A percentile compares a stretch with the other conserved stretches of the same genome.
Conservation (phyloP, 2,888 invertebrate species). For the Apamea monoglypha region DNA sequence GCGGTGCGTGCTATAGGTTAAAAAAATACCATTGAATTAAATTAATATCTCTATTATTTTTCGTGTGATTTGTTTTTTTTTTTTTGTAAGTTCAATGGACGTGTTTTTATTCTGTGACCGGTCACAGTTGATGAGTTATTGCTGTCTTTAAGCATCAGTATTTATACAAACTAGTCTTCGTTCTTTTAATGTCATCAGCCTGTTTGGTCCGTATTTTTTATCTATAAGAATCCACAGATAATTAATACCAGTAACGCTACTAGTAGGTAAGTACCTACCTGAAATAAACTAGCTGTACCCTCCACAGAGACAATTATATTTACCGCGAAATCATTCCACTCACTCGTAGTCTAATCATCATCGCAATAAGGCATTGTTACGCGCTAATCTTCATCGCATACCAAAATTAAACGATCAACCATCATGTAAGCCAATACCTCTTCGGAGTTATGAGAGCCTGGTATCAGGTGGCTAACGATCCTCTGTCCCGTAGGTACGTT, state of each 20-base stretch:
- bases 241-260: not conserved
- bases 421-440: conserved; percentile 69
- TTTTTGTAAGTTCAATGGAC: conserved; percentile 46
- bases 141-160: conserved; percentile 3
- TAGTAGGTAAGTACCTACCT: not conserved
- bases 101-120: conserved; percentile 14
- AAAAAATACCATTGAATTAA: conserved; percentile 62
- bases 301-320: conserved; percentile 28
- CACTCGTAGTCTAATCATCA: conserved; percentile 61
- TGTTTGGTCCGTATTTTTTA: not conserved
- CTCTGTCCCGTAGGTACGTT: conserved; percentile 89
- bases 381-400: conserved; percentile 72
- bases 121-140: conserved; percentile 24
- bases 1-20: conserved; percentile 53
- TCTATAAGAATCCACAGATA: not conserved
- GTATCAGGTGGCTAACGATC: conserved; percentile 88
- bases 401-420: conserved; percentile 77
- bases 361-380: conserved; percentile 68
- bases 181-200: not conserved
- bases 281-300: not conserved
- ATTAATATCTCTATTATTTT: conserved; percentile 69
- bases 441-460: conserved; percentile 82
- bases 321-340: conserved; percentile 49
- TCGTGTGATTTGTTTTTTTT: conserved; percentile 38
- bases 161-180: not conserved